A percentile compares a stretch with the other conserved stretches of the same genome.
Evolutionary conservation across 2,888 invertebrate species (phyloP).

Genomic region (Strigamia maritima): DNA sequence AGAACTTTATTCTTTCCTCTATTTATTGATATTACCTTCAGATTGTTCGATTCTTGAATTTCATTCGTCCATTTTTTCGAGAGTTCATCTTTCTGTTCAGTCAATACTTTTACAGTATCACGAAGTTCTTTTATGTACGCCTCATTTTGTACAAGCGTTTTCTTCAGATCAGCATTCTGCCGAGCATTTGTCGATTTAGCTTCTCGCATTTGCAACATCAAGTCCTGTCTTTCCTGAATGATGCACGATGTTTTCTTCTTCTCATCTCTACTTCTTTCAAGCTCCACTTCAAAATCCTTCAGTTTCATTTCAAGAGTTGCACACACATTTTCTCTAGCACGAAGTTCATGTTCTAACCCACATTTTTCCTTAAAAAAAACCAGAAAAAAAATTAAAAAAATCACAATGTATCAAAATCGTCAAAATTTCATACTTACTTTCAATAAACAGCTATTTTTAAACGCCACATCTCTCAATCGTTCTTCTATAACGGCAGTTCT

Average conservation of each 20-base stretch:
- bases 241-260: neutral
- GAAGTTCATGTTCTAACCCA: neutral
- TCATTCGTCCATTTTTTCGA: neutral
- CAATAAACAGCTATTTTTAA: constrained; percentile 15
- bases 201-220: neutral
- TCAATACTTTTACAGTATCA: constrained; percentile 1
- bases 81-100: neutral
- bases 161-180: neutral
- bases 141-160: neutral
- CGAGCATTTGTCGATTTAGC: neutral
- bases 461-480: constrained; percentile 44
- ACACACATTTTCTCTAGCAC: neutral
- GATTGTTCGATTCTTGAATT: neutral
- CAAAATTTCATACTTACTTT: neutral
- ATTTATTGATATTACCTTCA: constrained; percentile 20
- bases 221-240: neutral
- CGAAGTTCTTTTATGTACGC: constrained; percentile 15
- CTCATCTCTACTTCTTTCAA: neutral
- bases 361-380: neutral
- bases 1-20: neutral
- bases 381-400: no score
- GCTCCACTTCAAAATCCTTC: neutral
- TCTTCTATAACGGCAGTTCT: constrained; percentile 49
- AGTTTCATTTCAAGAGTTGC: neutral
- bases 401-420: neutral